Base-by-base conservation (phyloP, 2,888 invertebrate species). In the Mesoligia furuncula region DNA sequence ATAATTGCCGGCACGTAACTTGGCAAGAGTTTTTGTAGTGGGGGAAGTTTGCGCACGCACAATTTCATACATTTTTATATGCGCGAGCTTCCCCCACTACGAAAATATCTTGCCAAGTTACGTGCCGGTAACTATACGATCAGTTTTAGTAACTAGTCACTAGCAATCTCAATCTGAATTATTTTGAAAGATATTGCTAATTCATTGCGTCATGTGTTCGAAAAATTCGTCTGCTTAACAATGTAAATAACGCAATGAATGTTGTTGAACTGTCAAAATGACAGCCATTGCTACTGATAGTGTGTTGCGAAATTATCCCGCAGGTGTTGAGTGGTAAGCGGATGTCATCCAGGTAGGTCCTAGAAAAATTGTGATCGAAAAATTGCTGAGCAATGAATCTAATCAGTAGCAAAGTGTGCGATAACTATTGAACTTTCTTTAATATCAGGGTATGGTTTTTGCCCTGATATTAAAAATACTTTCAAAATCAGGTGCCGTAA, bases 381-480 rank as follows among this genome's bases (percentile, higher is more conserved):
- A 48, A 48, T 45, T 70, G 45, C 31, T 51, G 42, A 48, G 13
- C 27, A 39, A n/a, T 36, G 24, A 62, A 15, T 17, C 5, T 27
- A 57, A 72, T 45, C 42, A 42, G 11, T 27, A 15, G 2, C 11
- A 8, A 48, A 42, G 48, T 80, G 36, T 24, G 15, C 39, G 17
- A 45, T 66, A 48, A 48, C 15, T n/a, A 36, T 42, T 42, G 17
- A 62, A 17, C 6, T 15, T 73, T 51, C n/a, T 27, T 36, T 51
- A 24, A 54, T 68, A 69, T 59, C 20, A n/a, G 17, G 8, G 4
- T 31, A 39, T 17, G 9, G 7, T 31, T 6, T 59, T 20, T 51
- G 15, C 64, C 13, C 2, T 27, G n/a, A 45, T 66, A 67, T 62
- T 61, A 62, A 75, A 66, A 61, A 67, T 27, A 31, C 17, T 45